Conservation (phyloP, 2,797 vertebrate species). For the Vespertilio murinus region DNA sequence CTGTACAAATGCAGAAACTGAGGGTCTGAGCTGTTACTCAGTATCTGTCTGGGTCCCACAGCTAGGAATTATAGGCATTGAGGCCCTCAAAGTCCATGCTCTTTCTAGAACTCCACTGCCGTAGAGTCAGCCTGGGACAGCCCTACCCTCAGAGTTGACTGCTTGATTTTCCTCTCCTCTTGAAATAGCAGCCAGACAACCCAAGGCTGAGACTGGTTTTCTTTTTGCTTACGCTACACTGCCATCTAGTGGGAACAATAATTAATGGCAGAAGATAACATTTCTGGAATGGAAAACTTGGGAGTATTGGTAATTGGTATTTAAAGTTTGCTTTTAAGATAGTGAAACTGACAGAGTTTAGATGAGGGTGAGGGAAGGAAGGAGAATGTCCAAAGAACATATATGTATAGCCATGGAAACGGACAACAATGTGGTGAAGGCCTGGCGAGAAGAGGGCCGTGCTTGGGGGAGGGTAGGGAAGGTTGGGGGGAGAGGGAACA, state of each 20-base stretch:
- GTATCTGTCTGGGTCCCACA: background rate
- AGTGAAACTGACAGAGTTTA: background rate
- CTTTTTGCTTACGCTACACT: slow-evolving; percentile 40
- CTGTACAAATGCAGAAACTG: background rate
- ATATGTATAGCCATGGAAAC: background rate
- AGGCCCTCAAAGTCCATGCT: background rate
- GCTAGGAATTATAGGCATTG: background rate
- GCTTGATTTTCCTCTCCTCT: background rate
- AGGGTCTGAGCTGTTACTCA: background rate
- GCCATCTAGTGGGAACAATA: slow-evolving; percentile 58
- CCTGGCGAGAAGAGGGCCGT: background rate
- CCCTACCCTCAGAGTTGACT: background rate
- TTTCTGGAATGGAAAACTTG: background rate
- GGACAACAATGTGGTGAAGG: background rate
- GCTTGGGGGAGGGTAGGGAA: background rate
- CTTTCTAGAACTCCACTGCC: background rate
- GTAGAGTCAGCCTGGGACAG: background rate
- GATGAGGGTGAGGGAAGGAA: background rate
- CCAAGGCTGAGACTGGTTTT: background rate
- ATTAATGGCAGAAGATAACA: background rate
- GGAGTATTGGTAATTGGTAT: background rate
- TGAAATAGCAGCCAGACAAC: background rate
- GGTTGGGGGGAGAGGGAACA: background rate
- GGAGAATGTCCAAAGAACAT: background rate
- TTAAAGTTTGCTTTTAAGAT: background rate